Percentiles rank a stretch among this genome's conserved stretches.
Evolutionary conservation across 2,888 invertebrate genomes (phyloP).

Genomic region (Ophion obscuratus): DNA sequence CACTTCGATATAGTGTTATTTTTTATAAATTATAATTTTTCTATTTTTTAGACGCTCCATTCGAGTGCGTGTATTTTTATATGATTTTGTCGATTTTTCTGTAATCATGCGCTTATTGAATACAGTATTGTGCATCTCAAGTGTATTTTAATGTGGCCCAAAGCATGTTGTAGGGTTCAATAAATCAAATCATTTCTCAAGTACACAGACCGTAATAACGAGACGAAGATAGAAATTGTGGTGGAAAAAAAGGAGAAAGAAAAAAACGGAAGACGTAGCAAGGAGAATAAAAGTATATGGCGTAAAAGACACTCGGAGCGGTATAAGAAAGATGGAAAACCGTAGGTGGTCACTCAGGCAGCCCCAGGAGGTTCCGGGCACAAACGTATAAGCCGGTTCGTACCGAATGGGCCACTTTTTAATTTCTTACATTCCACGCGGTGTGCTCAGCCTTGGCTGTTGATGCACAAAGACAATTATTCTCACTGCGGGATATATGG

Average conservation of each 20-base stretch:
- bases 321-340: conserved; percentile 40
- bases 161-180: too few species aligned
- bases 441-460: neutral
- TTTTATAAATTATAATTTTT: neutral
- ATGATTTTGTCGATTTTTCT: conserved; percentile 4
- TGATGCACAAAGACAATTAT: neutral
- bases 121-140: too few species aligned
- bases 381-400: neutral
- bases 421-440: neutral
- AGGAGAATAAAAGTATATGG: neutral
- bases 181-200: conserved; percentile 4
- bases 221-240: conserved; percentile 35
- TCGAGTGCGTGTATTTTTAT: neutral
- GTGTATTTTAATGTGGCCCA: too few species aligned
- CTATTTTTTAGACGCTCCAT: too few species aligned
- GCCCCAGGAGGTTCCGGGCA: conserved; percentile 6
- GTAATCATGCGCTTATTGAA: neutral
- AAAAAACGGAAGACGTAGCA: conserved; percentile 10
- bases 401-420: neutral
- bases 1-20: neutral
- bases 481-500: neutral
- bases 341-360: conserved; percentile 52
- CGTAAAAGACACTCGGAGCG: conserved; percentile 13
- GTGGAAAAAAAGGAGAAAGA: neutral
- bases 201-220: conserved; percentile 19